These are phyloP conservation scores for Martes flavigula DNA, from an alignment of 2,797 vertebrate genomes.

Conservation along the genomic window DNA sequence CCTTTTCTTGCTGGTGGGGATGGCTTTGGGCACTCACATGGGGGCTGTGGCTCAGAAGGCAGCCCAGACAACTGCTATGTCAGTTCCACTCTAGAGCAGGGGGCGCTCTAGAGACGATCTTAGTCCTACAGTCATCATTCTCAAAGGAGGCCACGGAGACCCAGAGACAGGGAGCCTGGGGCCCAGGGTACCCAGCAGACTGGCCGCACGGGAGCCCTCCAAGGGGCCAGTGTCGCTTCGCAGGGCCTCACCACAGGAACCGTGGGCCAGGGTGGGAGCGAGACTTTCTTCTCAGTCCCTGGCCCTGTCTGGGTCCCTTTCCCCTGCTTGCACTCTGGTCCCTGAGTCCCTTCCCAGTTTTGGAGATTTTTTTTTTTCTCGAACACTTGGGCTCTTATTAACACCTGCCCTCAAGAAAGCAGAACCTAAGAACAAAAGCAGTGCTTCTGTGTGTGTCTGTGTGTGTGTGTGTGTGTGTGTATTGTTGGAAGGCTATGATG, in stretches of 20 bases:
- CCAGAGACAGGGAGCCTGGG: neutral
- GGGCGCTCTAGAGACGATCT: neutral
- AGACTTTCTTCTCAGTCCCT: neutral
- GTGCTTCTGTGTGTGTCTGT: accelerated
- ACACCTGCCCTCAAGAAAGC: neutral
- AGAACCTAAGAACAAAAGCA: neutral
- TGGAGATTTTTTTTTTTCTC: neutral
- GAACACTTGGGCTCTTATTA: neutral
- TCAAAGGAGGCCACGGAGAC: neutral
- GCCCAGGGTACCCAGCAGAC: neutral
- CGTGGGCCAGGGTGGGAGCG: neutral
- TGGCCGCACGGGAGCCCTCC: neutral
- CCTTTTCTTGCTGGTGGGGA: neutral
- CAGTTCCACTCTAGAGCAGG: neutral
- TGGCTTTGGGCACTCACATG: accelerated
- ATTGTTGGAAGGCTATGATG: neutral
- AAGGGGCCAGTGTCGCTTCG: neutral
- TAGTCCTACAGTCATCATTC: neutral
- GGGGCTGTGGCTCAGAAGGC: neutral
- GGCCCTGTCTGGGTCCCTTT: neutral
- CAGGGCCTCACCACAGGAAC: neutral
- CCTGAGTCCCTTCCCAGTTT: neutral
- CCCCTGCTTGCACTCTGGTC: too few species aligned
- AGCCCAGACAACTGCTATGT: neutral
- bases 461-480: accelerated